Evolutionary conservation across 2,113 vertebrate species (phyloP), one percentile per base, ranked within the genome.

Genomic region (Otocyon megalotis): DNA sequence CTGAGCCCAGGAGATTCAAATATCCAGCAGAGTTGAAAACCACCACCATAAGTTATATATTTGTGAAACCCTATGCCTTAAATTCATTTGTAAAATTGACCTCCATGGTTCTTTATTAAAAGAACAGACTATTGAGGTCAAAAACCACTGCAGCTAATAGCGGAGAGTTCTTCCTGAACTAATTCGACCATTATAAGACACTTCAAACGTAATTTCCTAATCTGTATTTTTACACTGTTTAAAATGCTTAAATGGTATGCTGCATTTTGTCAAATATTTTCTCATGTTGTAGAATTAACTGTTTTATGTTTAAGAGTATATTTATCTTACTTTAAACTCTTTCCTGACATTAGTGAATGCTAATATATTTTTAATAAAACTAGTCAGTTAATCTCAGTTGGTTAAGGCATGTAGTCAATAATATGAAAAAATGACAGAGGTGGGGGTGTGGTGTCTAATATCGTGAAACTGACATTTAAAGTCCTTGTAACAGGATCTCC

Each of bases 351-450:
- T 97, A 87, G 85, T 71, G 35, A 97, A 97, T 95, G 30, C 19
- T 96, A 98, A 97, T 96, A 77, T 97, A 85, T 95, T 98, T 98
- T 98, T 96, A 96, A 98, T 97, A 98, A 98, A 97, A 94, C n/a
- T 65, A 76, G 87, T 35, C 48, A 93, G 11, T 96, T 94, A 95
- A 56, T 86, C 13, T 94, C 30, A 63, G 82, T 85, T 98, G 89
- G 95, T 97, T 97, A 97, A 97, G 83, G 67, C 20, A 97, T 2
- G 0, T 76, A 96, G 60, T 95, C 58, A 98, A 93, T 96, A 98
- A 97, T 8, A 94, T 71, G 26, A 92, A 90, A 48, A 48, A 97
- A 63, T n/a, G 65, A 43, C 43, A 43, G 43, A 43, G 65, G 14
- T 2, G 2, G 28, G 12, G 43, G 24, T 24, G 24, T 28, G 26